Evolutionary conservation across 30 jellyfish, hydroid and myxozoan species (phyloP).

Genomic region (Hydra vulgaris): DNA sequence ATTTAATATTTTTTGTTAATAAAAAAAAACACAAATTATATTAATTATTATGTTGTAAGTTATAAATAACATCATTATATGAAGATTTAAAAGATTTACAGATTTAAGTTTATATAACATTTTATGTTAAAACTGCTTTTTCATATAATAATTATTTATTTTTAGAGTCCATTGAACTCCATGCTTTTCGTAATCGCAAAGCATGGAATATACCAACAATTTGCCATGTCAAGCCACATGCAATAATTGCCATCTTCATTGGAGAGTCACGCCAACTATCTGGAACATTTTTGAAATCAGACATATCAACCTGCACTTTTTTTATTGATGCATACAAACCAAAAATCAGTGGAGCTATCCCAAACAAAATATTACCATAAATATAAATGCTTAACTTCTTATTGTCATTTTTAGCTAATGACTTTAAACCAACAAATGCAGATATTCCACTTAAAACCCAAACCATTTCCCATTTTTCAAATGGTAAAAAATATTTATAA

Average conservation of each 20-base stretch:
- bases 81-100: too few species aligned
- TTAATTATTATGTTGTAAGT: too few species aligned
- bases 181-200: slow-evolving; percentile 32
- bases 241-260: slow-evolving; percentile 55
- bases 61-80: too few species aligned
- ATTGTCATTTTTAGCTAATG: slow-evolving; percentile 48
- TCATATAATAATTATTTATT: not conserved
- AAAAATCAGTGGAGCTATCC: slow-evolving; percentile 44
- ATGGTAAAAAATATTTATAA: slow-evolving; percentile 45
- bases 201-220: slow-evolving; percentile 50
- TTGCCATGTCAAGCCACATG: slow-evolving; percentile 70
- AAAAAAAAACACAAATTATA: too few species aligned
- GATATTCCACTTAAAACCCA: slow-evolving; percentile 79
- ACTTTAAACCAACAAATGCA: slow-evolving; percentile 58
- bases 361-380: slow-evolving; percentile 61
- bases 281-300: slow-evolving; percentile 39
- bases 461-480: slow-evolving; percentile 56
- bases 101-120: too few species aligned
- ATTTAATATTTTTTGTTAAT: too few species aligned
- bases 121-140: too few species aligned
- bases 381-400: slow-evolving; percentile 38
- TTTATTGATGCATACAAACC: slow-evolving; percentile 40
- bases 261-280: slow-evolving; percentile 78
- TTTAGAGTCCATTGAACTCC: slow-evolving; percentile 41
- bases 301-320: slow-evolving; percentile 28